Evolutionary conservation across 1,140 invertebrate genomes (phyloP).

Genomic region (Drosophila lacertosa): DNA sequence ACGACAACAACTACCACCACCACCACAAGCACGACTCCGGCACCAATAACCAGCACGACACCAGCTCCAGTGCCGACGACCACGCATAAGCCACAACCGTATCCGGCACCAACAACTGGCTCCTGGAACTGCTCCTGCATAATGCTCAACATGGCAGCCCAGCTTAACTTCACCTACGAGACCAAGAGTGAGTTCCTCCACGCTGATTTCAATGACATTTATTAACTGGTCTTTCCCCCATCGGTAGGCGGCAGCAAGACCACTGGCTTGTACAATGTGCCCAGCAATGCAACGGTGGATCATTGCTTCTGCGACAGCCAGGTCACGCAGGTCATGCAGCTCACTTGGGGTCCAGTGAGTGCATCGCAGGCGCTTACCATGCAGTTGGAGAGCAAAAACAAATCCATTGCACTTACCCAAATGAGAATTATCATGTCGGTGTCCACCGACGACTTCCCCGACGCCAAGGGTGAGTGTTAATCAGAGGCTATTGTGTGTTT

Average conservation of each 20-base stretch:
- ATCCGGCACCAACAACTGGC: constrained; percentile 84
- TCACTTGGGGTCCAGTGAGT: constrained; percentile 62
- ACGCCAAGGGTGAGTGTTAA: constrained; percentile 65
- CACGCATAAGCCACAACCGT: constrained; percentile 73
- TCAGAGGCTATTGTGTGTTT: not conserved
- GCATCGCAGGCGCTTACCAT: constrained; percentile 53
- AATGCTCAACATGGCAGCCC: constrained; percentile 86
- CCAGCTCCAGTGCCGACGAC: constrained; percentile 56
- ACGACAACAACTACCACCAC: constrained; percentile 29
- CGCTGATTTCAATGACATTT: not conserved
- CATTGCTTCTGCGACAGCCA: constrained; percentile 53
- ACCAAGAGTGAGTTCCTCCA: constrained; percentile 73
- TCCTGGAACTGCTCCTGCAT: constrained; percentile 87
- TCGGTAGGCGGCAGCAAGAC: constrained; percentile 61
- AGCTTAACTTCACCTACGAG: constrained; percentile 86
- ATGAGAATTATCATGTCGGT: constrained; percentile 56
- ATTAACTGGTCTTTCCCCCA: not conserved
- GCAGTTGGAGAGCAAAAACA: constrained; percentile 61
- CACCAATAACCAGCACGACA: constrained; percentile 57
- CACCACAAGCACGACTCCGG: constrained; percentile 29
- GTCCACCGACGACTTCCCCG: constrained; percentile 54
- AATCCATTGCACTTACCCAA: constrained; percentile 43
- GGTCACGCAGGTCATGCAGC: constrained; percentile 57
- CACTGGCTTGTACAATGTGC: constrained; percentile 63
- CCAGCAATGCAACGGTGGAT: constrained; percentile 58